Evolutionary conservation across 2,888 invertebrate genomes (phyloP), one percentile per base, ranked within the genome.

Genomic region (Brenthis hecate): DNA sequence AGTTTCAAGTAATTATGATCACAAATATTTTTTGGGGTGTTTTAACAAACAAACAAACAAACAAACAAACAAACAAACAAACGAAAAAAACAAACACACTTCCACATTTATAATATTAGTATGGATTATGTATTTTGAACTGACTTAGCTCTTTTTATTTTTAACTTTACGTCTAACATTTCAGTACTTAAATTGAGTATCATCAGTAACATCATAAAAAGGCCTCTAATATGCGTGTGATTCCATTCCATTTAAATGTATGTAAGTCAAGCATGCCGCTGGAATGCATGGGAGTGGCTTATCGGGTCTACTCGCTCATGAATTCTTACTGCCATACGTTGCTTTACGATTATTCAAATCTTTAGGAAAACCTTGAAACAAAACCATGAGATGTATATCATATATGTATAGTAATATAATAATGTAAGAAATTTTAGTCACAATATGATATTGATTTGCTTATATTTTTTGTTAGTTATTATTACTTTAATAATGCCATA

Each of bases 281-380:
- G 87, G 87, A 86, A 88, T 88, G 88, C 81, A 80, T 84, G 83
- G 88, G 88, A 86, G 89, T 81, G 88, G 82, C 75, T 69, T 69
- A 69, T 69, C 66, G 72, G 62, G 65, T 65, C 53, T 66, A 48
- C 67, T 72, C 65, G 54, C 77, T 80, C 80, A 81, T 80, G 79
- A 81, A 77, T 74, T 72, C 74, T 73, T 61, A 68, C 63, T 58
- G 61, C 47, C 60, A 70, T 54, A 57, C 56, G 55, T 66, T 68
- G 54, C 53, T 58, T 54, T 65, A 65, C 48, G 48, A 51, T 58
- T 55, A 55, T 36, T 32, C 6, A 48, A 47, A 51, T 58, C 16
- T 16, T 64, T 47, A 16, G 5, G 19, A 32, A 65, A 65, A 48
- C 53, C 53, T 62, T 62, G 61, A 16, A 3, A 2, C 0, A 8